Evolutionary conservation across 2,113 vertebrate genomes (phyloP), one percentile per base, ranked within the genome.

Genomic region (Semnornis frantzii): DNA sequence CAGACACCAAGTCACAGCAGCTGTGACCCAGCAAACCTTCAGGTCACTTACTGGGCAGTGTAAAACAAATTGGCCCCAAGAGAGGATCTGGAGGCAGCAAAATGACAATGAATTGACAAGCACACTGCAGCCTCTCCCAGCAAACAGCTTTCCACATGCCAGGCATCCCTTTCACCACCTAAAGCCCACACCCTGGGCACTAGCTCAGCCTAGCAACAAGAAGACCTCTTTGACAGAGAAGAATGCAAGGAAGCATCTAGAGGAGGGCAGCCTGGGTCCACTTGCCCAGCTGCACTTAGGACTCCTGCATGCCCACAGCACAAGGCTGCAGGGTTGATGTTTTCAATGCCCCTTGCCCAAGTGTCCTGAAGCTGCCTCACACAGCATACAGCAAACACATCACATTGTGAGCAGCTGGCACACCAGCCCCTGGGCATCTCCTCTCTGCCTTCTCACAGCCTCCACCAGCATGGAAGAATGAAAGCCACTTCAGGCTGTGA

Each of bases 61-160:
- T 42, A 48, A 77, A 70, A 62, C 23, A 85, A 91, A 91, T 39
- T 62, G 57, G 46, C 82, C 63, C 52, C 86, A 79, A n/a, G 84
- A 89, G 89, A 89, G 58, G 39, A 57, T 88, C 79, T 76, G 42
- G 63, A 92, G 23, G 37, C 63, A 93, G 69, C 37, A 85, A 82
- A 31, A 74, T 48, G 72, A 94, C 64, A 83, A 83, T 70, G 78
- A 85, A 90, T 55, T 87, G 87, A 93, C 55, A 92, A 65, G 17
- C 1, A 0, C 66, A 58, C 73, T 76, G n/a, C 71, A 72, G 69
- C 75, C 58, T 84, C n/a, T 82, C 58, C 62, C 71, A 75, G 70
- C 72, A 91, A 92, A 92, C 9, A 82, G 75, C 39, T 85, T 91
- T 76, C 85, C 34, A 73, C 91, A 89, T 87, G 76, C 78, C 74